Evolutionary conservation across 2,797 vertebrate species (phyloP).

Genomic region (Cynodonichthys magdalenae): DNA sequence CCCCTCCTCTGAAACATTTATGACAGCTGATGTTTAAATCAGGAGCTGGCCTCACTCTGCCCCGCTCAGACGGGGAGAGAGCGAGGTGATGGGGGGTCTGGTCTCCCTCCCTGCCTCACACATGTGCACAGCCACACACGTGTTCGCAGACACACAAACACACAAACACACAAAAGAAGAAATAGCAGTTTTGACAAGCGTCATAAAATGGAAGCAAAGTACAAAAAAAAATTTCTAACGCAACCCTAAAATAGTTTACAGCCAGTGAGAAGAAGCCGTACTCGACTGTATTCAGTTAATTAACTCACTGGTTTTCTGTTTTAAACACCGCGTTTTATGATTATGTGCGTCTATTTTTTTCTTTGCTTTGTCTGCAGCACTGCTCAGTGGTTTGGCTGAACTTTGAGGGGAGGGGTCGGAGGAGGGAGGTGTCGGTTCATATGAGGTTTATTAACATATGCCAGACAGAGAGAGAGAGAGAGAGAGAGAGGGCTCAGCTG

Average conservation of each 20-base stretch:
- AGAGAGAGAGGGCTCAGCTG: constrained; percentile 49
- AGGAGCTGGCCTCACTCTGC: constrained; percentile 65
- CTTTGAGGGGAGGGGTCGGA: constrained; percentile 34
- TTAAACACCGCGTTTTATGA: constrained; percentile 16
- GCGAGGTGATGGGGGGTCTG: constrained; percentile 15
- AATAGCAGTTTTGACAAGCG: not conserved
- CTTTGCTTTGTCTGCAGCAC: constrained; percentile 58
- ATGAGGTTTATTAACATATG: constrained; percentile 66
- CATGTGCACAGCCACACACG: constrained; percentile 16
- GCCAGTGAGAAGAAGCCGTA: not conserved
- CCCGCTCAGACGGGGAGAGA: constrained; percentile 52
- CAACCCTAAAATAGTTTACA: constrained; percentile 6
- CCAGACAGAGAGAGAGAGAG: too few species aligned
- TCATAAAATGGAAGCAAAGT: not conserved
- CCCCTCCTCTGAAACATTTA: constrained; percentile 78
- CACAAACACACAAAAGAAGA: not conserved
- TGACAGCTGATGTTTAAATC: constrained; percentile 80
- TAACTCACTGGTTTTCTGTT: constrained; percentile 1
- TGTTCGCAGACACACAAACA: constrained; percentile 3
- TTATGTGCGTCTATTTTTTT: constrained; percentile 43
- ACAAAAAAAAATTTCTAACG: not conserved
- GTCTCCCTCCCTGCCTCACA: constrained; percentile 18
- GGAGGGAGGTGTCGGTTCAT: constrained; percentile 40
- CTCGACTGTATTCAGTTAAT: not conserved
- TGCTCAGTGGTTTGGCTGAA: constrained; percentile 48